Base-by-base conservation (phyloP, 2,113 vertebrate species). In the Lota lota region DNA sequence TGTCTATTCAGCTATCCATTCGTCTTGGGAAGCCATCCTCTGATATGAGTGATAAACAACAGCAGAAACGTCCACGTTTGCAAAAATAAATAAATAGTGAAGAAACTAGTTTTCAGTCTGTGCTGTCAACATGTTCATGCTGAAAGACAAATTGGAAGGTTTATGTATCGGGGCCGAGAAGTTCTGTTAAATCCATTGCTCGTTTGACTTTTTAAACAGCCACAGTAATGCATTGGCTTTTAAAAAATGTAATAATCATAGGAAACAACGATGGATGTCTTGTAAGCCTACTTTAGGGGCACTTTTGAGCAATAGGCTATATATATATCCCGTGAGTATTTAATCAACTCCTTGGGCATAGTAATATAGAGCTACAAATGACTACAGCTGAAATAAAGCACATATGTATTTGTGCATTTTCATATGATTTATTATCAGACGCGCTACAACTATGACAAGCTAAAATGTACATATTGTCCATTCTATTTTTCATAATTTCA, bases 21-120 rank as follows among this genome's bases (percentile, higher is more conserved):
- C 82, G 85, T 92, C 88, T 90, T 86, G 80, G 81, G 85, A 87
- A 82, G 53, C 78, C 84, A 89, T 86, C 90, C 80, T 88, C 81
- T 80, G 82, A 84, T 88, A 83, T 88, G 84, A 87, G 88, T 92
- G 92, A 92, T 93, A 88, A 93, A 93, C 88, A 89, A 81, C 86
- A 80, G 75, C 80, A 86, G 87, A 92, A 91, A 70, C 81, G 84
- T 89, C 76, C 72, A 83, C 73, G 90, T 92, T 89, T 87, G 92
- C 91, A 91, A 56, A 80, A 83, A 63, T 33, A 63, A 88, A 61
- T 61, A 61, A 91, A 79, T 88, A 86, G 79, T 76, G 78, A 86
- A 83, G 82, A 87, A 84, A 82, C 87, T 90, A 88, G 87, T 88
- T 92, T 93, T 92, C 88, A 92, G 90, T 92, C 90, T 89, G 75